Evolutionary conservation across 2,888 invertebrate genomes (phyloP), one percentile per base, ranked within the genome.

Genomic region (Euspilapteryx auroguttella): DNA sequence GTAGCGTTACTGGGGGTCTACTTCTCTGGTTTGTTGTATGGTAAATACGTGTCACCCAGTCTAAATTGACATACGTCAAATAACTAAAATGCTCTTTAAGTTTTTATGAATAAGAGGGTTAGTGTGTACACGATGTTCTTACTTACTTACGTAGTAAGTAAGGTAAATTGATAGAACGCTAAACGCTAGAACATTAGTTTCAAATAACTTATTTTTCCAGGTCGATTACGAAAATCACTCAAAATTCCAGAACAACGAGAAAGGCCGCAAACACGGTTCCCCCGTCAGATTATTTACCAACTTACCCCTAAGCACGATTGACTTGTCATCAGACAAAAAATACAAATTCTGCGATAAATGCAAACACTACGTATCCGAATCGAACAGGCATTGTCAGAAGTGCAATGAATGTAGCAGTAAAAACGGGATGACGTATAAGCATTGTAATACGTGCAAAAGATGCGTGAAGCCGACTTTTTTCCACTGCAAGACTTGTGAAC

Each of bases 251-350:
- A 79, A 78, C 37, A 73, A 66, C 27, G 80, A 80, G 12, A 78
- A 83, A 12, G 87, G 82, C 2, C 78, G 83, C 20, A 87, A 87
- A 49, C 71, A 82, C 14, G 89, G 89, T 0, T 93, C 94, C 0
- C 92, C 93, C 0, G 89, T 94, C 1, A 78, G 95, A 9, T 81
- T 95, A 40, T 95, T 92, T 48, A 94, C 94, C 2, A 94, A 94
- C 56, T 62, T 93, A 12, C 77, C 82, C 1, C 54, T 80, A 1
- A 44, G 59, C 25, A 79, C 71, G 2, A 63, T 77, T 12, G 57
- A 68, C 33, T 37, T 76, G 14, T 68, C 73, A 0, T 61, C 66
- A 3, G 63, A 69, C 25, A 85, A 84, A 35, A 85, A 82, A 12
- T 95, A 93, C 51, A 86, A 83, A 52, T 81, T 79, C 39, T 95